Conservation (phyloP, 2,113 vertebrate genomes). For the Vulpes ferrilata region DNA sequence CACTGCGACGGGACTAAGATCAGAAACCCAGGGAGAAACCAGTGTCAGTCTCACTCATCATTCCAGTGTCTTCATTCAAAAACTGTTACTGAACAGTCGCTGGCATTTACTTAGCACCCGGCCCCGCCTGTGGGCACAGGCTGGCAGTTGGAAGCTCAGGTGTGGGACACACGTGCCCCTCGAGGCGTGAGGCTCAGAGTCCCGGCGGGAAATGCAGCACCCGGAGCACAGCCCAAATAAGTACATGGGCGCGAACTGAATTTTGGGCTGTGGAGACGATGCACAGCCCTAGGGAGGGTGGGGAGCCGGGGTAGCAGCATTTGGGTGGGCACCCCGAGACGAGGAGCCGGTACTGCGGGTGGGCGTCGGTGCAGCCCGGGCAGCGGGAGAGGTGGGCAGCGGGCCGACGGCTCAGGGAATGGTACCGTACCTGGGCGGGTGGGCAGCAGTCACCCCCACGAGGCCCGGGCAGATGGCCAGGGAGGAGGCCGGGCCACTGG, state of each 20-base stretch:
- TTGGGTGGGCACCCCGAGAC: no score
- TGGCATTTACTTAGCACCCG: neutral
- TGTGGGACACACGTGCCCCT: neutral
- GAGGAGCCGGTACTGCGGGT: no score
- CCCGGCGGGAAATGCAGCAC: neutral
- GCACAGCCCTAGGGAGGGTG: no score
- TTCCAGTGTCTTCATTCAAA: neutral
- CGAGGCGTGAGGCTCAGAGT: neutral
- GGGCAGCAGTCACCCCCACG: neutral
- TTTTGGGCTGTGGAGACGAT: no score
- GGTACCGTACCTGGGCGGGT: no score
- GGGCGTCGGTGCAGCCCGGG: no score
- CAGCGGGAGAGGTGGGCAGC: no score
- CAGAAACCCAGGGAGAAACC: slow-evolving; percentile 40
- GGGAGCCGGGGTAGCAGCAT: no score
- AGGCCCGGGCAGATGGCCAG: neutral
- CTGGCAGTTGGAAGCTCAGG: neutral
- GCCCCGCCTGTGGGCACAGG: no score
- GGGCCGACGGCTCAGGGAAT: no score
- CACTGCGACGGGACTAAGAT: neutral
- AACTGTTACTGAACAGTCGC: neutral
- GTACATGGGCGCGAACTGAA: no score
- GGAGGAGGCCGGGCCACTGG: neutral
- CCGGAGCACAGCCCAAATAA: no score
- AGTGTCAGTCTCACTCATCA: neutral